Evolutionary conservation across 1,140 invertebrate species (phyloP).

Genomic region (Apis laboriosa): DNA sequence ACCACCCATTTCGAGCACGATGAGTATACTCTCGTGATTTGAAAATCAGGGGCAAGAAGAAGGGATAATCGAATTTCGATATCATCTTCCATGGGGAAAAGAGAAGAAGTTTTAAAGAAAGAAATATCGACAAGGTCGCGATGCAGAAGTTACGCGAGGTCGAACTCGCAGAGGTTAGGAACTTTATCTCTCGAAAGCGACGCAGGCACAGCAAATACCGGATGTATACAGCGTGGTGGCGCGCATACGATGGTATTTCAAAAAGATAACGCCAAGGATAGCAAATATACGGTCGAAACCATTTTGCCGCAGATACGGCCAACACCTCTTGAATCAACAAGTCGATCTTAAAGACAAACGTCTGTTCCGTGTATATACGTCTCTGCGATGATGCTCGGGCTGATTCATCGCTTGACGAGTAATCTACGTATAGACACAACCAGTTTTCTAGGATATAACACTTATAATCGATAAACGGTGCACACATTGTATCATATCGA

Average conservation of each 20-base stretch:
- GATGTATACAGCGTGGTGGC: slow-evolving; percentile 9
- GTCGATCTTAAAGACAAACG: background rate
- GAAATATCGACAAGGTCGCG: background rate
- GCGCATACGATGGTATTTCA: background rate
- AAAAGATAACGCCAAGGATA: background rate
- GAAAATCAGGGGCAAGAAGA: no score
- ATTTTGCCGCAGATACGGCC: no score
- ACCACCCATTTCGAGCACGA: slow-evolving; percentile 21
- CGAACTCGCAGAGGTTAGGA: background rate
- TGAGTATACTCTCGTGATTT: background rate
- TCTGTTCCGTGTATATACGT: background rate
- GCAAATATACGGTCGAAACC: background rate
- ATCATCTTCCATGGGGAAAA: background rate
- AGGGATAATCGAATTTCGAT: no score
- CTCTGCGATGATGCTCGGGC: slow-evolving; percentile 16
- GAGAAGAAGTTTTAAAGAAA: background rate
- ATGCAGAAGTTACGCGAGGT: slow-evolving; percentile 1
- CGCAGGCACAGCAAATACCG: background rate
- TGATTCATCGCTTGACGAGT: slow-evolving; percentile 51
- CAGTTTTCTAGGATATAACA: slow-evolving; percentile 38
- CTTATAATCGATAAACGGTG: slow-evolving; percentile 24
- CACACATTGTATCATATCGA: slow-evolving; percentile 19
- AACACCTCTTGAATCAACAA: background rate
- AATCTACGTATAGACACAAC: background rate
- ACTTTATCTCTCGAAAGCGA: slow-evolving; percentile 7